phyloP scores from a whole-genome alignment of 2,888 invertebrate genomes.

The Lathronympha strigana region DNA sequence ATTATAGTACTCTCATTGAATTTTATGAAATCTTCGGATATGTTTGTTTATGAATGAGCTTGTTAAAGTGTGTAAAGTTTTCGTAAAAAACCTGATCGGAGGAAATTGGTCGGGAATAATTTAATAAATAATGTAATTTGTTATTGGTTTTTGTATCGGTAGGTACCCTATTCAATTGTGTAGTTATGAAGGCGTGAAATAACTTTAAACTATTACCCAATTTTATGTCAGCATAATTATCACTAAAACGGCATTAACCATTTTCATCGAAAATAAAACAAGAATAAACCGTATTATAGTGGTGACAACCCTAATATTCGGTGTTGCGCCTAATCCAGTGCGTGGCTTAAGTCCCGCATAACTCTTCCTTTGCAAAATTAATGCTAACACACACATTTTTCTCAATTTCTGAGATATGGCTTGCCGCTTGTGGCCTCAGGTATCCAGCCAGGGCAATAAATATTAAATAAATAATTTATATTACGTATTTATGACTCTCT shows the following conservation, averaged over 20 bases:
- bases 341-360: slow-evolving; percentile 32
- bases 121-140: too few relatives aligned
- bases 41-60: too few relatives aligned
- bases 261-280: background rate
- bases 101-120: too few relatives aligned
- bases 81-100: too few relatives aligned
- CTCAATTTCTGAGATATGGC: slow-evolving; percentile 19
- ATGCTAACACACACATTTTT: slow-evolving; percentile 35
- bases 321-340: slow-evolving; percentile 26
- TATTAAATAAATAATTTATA: background rate
- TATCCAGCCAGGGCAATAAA: background rate
- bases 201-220: too few relatives aligned
- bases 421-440: background rate
- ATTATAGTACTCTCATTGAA: too few relatives aligned
- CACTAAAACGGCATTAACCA: background rate
- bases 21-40: too few relatives aligned
- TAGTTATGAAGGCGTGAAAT: too few relatives aligned
- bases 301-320: slow-evolving; percentile 8
- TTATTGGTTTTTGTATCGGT: too few relatives aligned
- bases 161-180: too few relatives aligned
- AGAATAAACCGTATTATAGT: too few relatives aligned
- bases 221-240: background rate
- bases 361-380: slow-evolving; percentile 38
- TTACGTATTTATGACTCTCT: background rate
- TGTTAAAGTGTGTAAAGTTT: too few relatives aligned